Conservation (phyloP, 2,888 invertebrate species). For the Bellardia pandia region DNA sequence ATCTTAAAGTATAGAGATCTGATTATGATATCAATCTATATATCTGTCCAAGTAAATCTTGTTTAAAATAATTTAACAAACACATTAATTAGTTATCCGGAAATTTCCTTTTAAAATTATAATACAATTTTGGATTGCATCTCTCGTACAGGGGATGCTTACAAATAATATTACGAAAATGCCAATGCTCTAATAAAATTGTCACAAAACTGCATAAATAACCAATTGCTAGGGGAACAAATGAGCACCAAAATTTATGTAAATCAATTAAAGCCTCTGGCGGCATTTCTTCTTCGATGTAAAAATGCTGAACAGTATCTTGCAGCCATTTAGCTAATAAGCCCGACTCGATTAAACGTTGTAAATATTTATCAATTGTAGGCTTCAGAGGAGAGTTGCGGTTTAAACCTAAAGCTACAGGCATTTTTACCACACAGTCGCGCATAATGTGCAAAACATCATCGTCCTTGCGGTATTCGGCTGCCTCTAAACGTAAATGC, state of each 20-base stretch:
- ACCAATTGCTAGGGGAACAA: slow-evolving; percentile 89
- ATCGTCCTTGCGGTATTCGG: slow-evolving; percentile 78
- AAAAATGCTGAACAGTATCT: slow-evolving; percentile 88
- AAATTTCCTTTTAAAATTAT: slow-evolving; percentile 78
- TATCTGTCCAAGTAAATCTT: no score
- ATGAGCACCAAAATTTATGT: slow-evolving; percentile 90
- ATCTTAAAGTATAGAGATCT: no score
- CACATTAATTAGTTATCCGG: slow-evolving; percentile 43
- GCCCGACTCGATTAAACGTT: slow-evolving; percentile 90
- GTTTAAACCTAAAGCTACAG: slow-evolving; percentile 91
- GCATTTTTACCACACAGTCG: slow-evolving; percentile 92
- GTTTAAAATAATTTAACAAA: not conserved
- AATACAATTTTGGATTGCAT: slow-evolving; percentile 83
- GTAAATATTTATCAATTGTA: slow-evolving; percentile 88
- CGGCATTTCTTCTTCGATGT: slow-evolving; percentile 86
- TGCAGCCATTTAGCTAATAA: slow-evolving; percentile 91
- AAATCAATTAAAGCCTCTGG: slow-evolving; percentile 91
- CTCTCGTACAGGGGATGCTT: slow-evolving; percentile 90
- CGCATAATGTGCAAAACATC: slow-evolving; percentile 90
- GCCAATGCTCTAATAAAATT: slow-evolving; percentile 87
- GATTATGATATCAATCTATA: no score
- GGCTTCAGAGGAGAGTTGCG: slow-evolving; percentile 92
- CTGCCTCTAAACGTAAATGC: slow-evolving; percentile 87
- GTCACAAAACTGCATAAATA: slow-evolving; percentile 86
- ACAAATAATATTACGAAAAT: slow-evolving; percentile 88